Evolutionary conservation across 2,113 vertebrate genomes (phyloP).

Genomic region (Lophotis ruficrista): DNA sequence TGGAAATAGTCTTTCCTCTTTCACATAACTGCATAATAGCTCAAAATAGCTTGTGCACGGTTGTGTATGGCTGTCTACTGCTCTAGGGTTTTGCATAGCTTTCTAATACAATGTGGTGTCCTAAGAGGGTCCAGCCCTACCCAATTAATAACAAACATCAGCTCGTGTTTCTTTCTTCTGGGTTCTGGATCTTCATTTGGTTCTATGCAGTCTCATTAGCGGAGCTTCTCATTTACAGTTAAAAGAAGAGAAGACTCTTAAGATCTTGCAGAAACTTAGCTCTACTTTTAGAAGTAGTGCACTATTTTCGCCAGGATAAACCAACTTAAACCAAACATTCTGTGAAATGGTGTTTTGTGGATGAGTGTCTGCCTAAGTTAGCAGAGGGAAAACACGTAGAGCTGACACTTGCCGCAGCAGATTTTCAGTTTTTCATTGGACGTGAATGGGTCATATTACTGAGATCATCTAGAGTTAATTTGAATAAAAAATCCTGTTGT

Average conservation of each 20-base stretch:
- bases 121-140: background rate
- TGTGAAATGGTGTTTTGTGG: background rate
- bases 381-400: background rate
- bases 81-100: background rate
- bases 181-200: background rate
- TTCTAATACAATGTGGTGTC: background rate
- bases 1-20: constrained; percentile 30
- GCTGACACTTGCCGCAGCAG: background rate
- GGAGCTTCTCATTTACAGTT: background rate
- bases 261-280: background rate
- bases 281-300: background rate
- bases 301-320: background rate
- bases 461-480: background rate
- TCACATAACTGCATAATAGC: background rate
- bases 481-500: background rate
- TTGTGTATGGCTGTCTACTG: background rate
- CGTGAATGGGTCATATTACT: background rate
- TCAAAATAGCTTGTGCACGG: background rate
- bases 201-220: background rate
- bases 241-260: background rate
- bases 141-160: background rate
- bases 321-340: background rate
- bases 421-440: background rate
- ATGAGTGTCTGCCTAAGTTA: background rate
- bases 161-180: background rate